Conservation (phyloP, 2,888 invertebrate genomes). For the Ethmia dodecea region DNA sequence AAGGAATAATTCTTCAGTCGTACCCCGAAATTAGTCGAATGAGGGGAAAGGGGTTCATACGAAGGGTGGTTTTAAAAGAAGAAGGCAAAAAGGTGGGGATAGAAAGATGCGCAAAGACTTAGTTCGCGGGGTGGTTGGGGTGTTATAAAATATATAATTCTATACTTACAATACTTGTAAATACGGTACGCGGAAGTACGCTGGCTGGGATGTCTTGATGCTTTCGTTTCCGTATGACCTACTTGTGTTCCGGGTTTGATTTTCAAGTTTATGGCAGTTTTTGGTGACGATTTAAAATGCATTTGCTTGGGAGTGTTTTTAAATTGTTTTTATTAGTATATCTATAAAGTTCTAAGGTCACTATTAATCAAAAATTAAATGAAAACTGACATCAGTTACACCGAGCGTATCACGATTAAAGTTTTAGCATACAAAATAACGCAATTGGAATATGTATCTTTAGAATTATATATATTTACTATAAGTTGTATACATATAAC, state of each 20-base stretch:
- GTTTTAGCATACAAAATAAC: no score
- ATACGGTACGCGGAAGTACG: constrained; percentile 75
- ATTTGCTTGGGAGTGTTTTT: no score
- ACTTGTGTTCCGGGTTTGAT: background rate
- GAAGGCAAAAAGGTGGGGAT: constrained; percentile 76
- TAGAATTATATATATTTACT: no score
- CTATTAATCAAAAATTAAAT: no score
- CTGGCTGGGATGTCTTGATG: constrained; percentile 36
- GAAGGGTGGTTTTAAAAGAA: constrained; percentile 77
- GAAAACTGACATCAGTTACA: no score
- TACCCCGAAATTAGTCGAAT: constrained; percentile 78
- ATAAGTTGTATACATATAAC: no score
- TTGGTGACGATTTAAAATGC: no score
- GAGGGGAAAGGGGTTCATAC: constrained; percentile 75
- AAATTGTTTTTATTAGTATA: no score
- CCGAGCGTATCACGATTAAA: no score
- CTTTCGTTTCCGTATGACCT: constrained; percentile 29
- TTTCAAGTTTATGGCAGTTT: background rate
- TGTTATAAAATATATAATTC: constrained; percentile 78
- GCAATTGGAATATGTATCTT: no score
- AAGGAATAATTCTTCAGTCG: constrained; percentile 78
- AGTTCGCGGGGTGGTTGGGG: constrained; percentile 58
- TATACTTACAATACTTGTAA: constrained; percentile 79
- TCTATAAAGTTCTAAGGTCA: no score
- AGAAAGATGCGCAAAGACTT: constrained; percentile 78